Evolutionary conservation across 2,888 invertebrate species (phyloP), one percentile per base, ranked within the genome.

Genomic region (Steinernema scapterisci): DNA sequence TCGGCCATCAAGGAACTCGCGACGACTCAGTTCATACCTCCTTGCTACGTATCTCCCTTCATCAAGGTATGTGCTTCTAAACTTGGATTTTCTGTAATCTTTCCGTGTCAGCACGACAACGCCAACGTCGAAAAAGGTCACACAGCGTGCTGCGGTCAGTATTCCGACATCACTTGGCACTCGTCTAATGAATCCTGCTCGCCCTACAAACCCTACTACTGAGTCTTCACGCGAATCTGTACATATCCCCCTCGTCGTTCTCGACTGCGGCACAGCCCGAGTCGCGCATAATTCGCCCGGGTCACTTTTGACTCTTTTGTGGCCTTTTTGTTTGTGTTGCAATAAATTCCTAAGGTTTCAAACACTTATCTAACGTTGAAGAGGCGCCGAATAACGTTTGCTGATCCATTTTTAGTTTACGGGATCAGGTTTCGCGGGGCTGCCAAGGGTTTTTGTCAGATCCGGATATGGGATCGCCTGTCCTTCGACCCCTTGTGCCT

Each of bases 71-170:
- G 38, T 25, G 13, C 23, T 44, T 48, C 5, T 3, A 23, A 11
- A 38, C 56, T 7, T 19, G 2, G 45, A 71, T 44, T 21, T 9
- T 25, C 72, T 25, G 1, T 44, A 74, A 13, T 71, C 71, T 9
- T 38, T 38, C 38, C 5, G 9, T 38, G 3, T 38, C 38, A 38
- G 38, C 38, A 38, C 38, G 38, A 38, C 48, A 16, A 48, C 27
- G 27, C 31, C 11, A 78, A 74, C 48, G 44, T 71, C 45, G 38
- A 63, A 11, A 63, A 11, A 11, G 63, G 63, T 16, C 63, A 63
- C 44, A 84, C 84, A 5, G 83, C 85, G 72, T 84, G 84, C 73
- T 84, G 84, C 70, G 84, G 84, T 6, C 75, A 71, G 7, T 76
- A 19, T 21, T 84, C 84, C 73, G 80, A 84, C 74, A 75, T 84